Conservation (phyloP, 2,113 vertebrate genomes). For the Etheostoma spectabile region DNA sequence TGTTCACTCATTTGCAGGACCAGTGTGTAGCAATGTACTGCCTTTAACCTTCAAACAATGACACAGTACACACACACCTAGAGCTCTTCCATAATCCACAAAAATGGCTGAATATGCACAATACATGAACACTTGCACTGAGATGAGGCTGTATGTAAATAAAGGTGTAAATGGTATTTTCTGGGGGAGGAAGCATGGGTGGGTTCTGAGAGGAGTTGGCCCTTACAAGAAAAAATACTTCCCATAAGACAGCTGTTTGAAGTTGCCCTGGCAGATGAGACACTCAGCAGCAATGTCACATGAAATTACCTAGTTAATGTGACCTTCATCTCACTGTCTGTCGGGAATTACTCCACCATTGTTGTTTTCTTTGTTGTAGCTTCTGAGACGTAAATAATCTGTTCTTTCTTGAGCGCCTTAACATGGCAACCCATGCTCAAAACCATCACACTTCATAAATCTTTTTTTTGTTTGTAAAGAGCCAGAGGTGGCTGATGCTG, state of each 20-base stretch:
- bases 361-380: conserved; percentile 51
- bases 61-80: conserved; percentile 39
- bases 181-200: conserved; percentile 18
- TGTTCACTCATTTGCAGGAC: conserved; percentile 36
- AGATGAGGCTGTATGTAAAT: conserved; percentile 52
- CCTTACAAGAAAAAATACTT: conserved; percentile 30
- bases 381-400: conserved; percentile 54
- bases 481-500: conserved; percentile 23
- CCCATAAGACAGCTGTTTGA: conserved; percentile 55
- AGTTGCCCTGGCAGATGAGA: conserved; percentile 50
- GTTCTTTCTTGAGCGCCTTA: conserved; percentile 29
- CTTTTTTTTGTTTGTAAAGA: not conserved
- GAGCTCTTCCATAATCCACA: conserved; percentile 54
- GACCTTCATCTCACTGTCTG: conserved; percentile 59
- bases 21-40: conserved; percentile 20
- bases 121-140: conserved; percentile 46
- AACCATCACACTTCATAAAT: not conserved
- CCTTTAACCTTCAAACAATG: conserved; percentile 69
- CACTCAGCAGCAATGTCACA: conserved; percentile 26
- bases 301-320: conserved; percentile 63
- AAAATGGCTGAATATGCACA: conserved; percentile 59
- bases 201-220: conserved; percentile 36
- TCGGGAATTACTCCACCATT: conserved; percentile 36
- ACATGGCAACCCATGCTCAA: conserved; percentile 21
- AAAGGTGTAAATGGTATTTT: conserved; percentile 36